Percentiles rank a stretch among this genome's conserved stretches.
phyloP scores from a whole-genome alignment of 2,113 vertebrate genomes.

The Lathamus discolor region DNA sequence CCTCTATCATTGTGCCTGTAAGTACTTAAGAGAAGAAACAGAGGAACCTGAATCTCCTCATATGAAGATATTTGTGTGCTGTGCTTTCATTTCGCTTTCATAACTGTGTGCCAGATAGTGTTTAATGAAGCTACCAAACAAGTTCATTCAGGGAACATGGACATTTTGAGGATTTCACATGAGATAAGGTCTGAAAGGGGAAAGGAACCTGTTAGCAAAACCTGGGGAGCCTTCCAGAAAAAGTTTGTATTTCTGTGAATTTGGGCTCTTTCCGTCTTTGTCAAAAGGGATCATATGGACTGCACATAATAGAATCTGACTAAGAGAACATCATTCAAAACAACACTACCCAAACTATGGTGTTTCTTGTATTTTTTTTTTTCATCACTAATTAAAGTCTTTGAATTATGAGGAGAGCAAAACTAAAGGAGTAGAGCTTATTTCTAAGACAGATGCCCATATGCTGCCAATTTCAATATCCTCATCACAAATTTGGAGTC shows the following conservation, averaged over 20 bases:
- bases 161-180: not conserved
- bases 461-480: not conserved
- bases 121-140: not conserved
- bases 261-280: not conserved
- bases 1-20: rapidly evolving
- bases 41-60: not conserved
- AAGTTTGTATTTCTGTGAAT: not conserved
- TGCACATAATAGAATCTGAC: not conserved
- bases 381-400: not conserved
- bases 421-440: not conserved
- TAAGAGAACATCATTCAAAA: not conserved
- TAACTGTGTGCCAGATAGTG: not conserved
- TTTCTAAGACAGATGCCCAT: not conserved
- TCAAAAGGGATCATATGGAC: not conserved
- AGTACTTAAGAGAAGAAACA: not conserved
- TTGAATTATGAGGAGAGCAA: not conserved
- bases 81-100: not conserved
- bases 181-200: not conserved
- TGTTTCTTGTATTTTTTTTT: not conserved
- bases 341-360: no score
- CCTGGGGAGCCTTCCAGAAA: not conserved
- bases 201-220: not conserved
- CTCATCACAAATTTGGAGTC: not conserved
- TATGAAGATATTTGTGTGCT: not conserved
- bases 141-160: not conserved